Evolutionary conservation across 2,888 invertebrate species (phyloP), one percentile per base, ranked within the genome.

Genomic region (Agelastica alni): DNA sequence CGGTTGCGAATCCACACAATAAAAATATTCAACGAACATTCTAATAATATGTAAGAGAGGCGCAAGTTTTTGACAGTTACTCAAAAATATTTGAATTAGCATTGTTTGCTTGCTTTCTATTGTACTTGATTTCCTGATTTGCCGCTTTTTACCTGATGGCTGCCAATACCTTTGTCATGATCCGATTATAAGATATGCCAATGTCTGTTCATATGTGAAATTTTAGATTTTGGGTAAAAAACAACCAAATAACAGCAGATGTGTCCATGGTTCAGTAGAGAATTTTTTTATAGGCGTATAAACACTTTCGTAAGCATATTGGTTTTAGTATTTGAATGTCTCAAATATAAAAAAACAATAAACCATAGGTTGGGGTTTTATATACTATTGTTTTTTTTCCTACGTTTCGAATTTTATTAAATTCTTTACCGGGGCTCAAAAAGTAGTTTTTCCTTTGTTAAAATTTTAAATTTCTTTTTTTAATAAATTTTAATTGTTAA

Each of bases 141-240:
- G 22, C 37, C 34, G 52, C 57, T 57, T 52, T 39, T 53, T 58
- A 60, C 60, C 60, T 60, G 60, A 60, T 60, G 53, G 47, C 60
- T 57, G 60, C 57, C 60, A 51, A 57, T 60, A 48, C 55, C 51
- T 49, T 55, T 53, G 59, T 59, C 54, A 52, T 51, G 45, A 60
- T 60, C 60, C 60, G 57, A 60, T 60, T 60, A 60, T 43, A 41
- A 43, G 46, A 54, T 56, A 39, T n/a, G n/a, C n/a, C n/a, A 6
- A 42, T 31, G 34, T 43, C 39, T 43, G 55, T 49, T 53, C 54
- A 53, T 41, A 47, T 53, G 57, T 53, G 57, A 55, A 60, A 60
- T 60, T 60, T 57, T 30, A 57, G 22, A 48, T 36, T 53, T 55
- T 22, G 26, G 28, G 17, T 20, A 52, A 53, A 47, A 53, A 45